Conservation (phyloP, 1,140 invertebrate species). For the Ectropis grisescens region DNA sequence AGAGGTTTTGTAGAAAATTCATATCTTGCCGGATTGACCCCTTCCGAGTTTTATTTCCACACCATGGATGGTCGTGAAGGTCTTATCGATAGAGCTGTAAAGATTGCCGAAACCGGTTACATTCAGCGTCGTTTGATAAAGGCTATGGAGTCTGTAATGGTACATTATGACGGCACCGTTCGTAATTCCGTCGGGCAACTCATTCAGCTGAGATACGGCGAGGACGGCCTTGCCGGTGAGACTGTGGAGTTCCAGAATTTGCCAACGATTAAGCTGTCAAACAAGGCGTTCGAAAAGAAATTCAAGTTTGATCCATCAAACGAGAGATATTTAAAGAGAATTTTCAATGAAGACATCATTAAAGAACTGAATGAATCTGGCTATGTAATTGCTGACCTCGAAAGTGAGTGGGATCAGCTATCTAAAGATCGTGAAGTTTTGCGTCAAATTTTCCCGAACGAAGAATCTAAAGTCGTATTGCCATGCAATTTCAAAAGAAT, state of each 20-base stretch:
- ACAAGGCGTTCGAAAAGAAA: constrained; percentile 94
- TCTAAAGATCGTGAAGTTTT: constrained; percentile 88
- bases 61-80: constrained; percentile 99
- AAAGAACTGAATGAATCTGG: constrained; percentile 93
- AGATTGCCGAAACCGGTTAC: constrained; percentile 99
- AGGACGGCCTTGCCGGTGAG: constrained; percentile 96
- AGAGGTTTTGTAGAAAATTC: constrained; percentile 99
- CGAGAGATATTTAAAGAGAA: constrained; percentile 90
- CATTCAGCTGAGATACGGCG: constrained; percentile 98
- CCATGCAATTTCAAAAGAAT: constrained; percentile 98
- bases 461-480: constrained; percentile 92
- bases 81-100: constrained; percentile 99
- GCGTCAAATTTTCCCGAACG: constrained; percentile 87
- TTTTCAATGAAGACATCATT: constrained; percentile 96
- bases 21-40: constrained; percentile 98
- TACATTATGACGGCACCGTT: constrained; percentile 97
- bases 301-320: constrained; percentile 98
- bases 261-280: constrained; percentile 95
- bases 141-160: constrained; percentile 99
- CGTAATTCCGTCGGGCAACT: constrained; percentile 96
- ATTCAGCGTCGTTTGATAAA: constrained; percentile 99
- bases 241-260: constrained; percentile 96
- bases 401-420: constrained; percentile 96
- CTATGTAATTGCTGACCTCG: constrained; percentile 91
- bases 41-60: constrained; percentile 99